Base-by-base conservation (phyloP, 1,140 invertebrate species). In the Drosophila baimaii region DNA sequence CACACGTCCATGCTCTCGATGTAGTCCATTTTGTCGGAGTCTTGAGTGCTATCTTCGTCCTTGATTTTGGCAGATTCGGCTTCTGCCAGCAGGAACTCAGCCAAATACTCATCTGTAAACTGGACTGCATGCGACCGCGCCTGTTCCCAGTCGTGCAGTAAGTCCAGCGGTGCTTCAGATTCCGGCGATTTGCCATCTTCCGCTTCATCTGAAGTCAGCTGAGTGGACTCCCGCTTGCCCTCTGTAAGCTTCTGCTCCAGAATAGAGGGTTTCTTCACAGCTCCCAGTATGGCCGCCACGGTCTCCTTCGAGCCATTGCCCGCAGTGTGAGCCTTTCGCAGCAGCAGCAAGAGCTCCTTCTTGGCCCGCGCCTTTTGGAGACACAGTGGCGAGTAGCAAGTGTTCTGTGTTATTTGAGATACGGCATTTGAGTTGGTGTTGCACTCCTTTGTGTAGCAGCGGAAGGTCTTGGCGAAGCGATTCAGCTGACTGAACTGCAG, bases 311-410 rank as follows among this genome's bases (percentile, higher is more conserved):
- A 92, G 2, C 90, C 91, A 47, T 92, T 92, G 15, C 91, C 91
- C 7, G 90, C 90, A 5, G 90, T 92, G 39, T 94, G 94, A 3
- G 94, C 95, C 91, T 94, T 95, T 59, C 95, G 94, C 41, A 96
- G 81, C 17, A 96, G 79, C 23, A 93, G 73, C 0, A 96, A 86
- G 21, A 97, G 91, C 77, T 96, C 95, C 70, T 94, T 94, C 52
- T 96, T 94, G 1, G 96, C 91, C 70, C 94, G 93, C 10, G 93
- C 93, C 84, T 95, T 95, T 86, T 95, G 94, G 27, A 96, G 92
- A 91, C 96, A 97, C 21, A 95, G 92, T 10, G 95, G 96, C 6
- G 96, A 97, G 88, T 96, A 97, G 79, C 96, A 97, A 44, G 94
- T 95, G 3, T 93, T 91, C 49, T 93, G 94, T 6, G 94, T 78